Evolutionary conservation across 2,888 invertebrate genomes (phyloP), one percentile per base, ranked within the genome.

Genomic region (Pandemis heparana): DNA sequence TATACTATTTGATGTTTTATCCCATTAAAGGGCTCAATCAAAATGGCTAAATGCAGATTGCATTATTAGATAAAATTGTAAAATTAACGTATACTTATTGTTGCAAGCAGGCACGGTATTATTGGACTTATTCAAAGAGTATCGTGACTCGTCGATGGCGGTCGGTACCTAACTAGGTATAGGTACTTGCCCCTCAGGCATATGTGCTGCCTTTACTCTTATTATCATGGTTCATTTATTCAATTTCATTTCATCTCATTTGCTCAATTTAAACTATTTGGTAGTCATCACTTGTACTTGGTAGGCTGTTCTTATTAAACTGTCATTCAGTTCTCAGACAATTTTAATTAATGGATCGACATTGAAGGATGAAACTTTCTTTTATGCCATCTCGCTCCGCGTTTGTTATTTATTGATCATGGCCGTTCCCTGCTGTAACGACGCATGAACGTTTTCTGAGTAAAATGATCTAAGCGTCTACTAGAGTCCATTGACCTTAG

Each of bases 61-160:
- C 48, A 72, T 63, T 73, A 68, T 41, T 43, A 32, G 68, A 73
- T 73, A 64, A 68, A 73, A 48, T 46, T 38, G 32, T 64, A 16
- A 56, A 73, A 68, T 68, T 68, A 68, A 68, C 59, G 63, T 67
- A 39, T 56, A 72, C n/a, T n/a, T n/a, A n/a, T 68, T 73, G 73
- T 73, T 63, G 59, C 68, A 64, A 73, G 59, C 68, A 69, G 59
- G 73, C 59, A 63, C 56, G 72, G 46, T 64, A 48, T 73, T 73
- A 73, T 73, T 73, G 46, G 48, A 43, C 64, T 43, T 51, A 53
- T 43, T 65, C 51, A 41, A 48, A 70, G 64, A 23, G 60, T 68
- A 65, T 74, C 74, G 74, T 74, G 74, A 74, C 74, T 74, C 70
- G 74, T 61, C 70, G 64, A 61, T 60, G 70, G 70, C 70, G 73